Evolutionary conservation across 2,113 vertebrate genomes (phyloP), one percentile per base, ranked within the genome.

Genomic region (Saguinus midas): DNA sequence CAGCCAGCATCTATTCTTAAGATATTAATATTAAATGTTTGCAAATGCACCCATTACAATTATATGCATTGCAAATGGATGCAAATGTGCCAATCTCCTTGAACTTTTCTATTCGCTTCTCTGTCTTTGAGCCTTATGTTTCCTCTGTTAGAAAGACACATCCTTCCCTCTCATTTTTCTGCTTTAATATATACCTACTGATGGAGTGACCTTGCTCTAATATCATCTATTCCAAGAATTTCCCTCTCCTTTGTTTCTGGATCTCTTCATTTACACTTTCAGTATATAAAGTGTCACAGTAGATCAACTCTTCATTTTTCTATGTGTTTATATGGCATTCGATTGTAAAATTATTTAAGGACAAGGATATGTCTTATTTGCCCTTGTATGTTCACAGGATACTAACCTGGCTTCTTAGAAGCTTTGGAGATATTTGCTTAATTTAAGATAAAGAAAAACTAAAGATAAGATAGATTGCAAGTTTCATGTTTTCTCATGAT

Each of bases 41-140:
- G 97, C 93, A 72, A 92, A 94, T 32, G 83, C 92, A 32, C 6
- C 66, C 13, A 76, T 87, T 96, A 78, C 80, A 93, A 85, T 90
- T 88, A 80, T 27, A 55, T 80, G n/a, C 4, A 1, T n/a, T 43
- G 90, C 21, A 94, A 94, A 95, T 12, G 81, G 32, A 92, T 35
- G 20, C 37, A 96, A 96, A 79, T 43, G 1, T 58, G 5, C 43
- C 66, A 58, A 37, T 97, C 1, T 61, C 90, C 43, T 40, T 17
- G 48, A 80, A 13, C 72, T 87, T 70, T 25, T 29, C 81, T 89
- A 58, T 48, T 14, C 90, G 83, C 5, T 50, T 43, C 1, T 48
- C 84, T 13, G 2, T 52, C 80, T 94, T 87, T 48, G 21, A 94
- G 43, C 72, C 23, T 16, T 94, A 35, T 9, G 5, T 8, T 92